Evolutionary conservation across 2,888 invertebrate species (phyloP).

Genomic region (Eurytoma adleriae): DNA sequence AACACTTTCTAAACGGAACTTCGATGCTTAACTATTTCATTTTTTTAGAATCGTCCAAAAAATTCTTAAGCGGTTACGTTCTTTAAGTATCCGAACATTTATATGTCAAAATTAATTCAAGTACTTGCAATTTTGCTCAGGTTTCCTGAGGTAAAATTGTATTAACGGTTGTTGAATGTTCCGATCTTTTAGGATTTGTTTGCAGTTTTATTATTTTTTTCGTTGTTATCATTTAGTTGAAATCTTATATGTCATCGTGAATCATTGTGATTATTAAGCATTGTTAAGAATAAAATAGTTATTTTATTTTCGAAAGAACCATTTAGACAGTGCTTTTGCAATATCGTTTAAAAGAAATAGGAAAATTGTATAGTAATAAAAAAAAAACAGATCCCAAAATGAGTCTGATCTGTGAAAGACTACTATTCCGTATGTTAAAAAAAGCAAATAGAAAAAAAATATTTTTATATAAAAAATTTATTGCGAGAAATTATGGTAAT

Average conservation of each 20-base stretch:
- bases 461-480: slow-evolving; percentile 48
- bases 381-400: slow-evolving; percentile 15
- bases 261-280: too few species aligned
- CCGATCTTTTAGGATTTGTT: too few species aligned
- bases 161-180: too few species aligned
- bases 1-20: slow-evolving; percentile 31
- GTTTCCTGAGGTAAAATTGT: too few species aligned
- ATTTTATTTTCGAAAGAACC: slow-evolving; percentile 4
- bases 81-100: too few species aligned
- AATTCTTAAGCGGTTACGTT: too few species aligned
- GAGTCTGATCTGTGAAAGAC: slow-evolving; percentile 42
- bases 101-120: too few species aligned
- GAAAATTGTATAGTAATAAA: slow-evolving; percentile 29
- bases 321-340: slow-evolving; percentile 41
- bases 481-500: slow-evolving; percentile 21
- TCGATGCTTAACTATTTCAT: background rate
- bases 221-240: too few species aligned
- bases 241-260: too few species aligned
- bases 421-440: slow-evolving; percentile 9
- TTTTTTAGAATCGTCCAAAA: too few species aligned
- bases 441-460: slow-evolving; percentile 22
- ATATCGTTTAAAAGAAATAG: slow-evolving; percentile 33
- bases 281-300: background rate
- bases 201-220: too few species aligned
- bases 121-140: too few species aligned